phyloP scores from a whole-genome alignment of 2,797 vertebrate species.

The Melanotaenia trifasciata region DNA sequence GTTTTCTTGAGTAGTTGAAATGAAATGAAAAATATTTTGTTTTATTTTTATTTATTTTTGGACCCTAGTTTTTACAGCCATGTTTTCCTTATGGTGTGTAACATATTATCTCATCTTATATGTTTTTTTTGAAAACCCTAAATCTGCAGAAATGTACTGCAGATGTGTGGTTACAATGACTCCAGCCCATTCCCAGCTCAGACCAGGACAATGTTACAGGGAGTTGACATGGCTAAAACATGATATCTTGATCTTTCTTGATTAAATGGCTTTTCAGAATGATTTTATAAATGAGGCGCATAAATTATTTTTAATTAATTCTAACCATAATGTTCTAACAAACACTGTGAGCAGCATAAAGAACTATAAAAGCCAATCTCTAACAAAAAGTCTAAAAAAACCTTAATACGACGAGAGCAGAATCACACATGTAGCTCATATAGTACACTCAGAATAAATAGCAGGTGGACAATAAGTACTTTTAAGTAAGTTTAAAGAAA shows the following conservation, averaged over 20 bases:
- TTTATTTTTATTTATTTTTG: no score
- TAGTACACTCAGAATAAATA: not conserved
- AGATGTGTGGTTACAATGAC: not conserved
- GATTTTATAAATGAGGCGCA: not conserved
- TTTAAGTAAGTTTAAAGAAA: no score
- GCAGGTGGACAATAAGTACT: no score
- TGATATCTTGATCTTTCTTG: not conserved
- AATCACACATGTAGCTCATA: not conserved
- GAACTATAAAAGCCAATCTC: conserved; percentile 24
- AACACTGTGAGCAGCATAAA: not conserved
- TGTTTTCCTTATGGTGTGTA: not conserved
- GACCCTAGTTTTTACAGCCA: not conserved
- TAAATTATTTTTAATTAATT: conserved; percentile 24
- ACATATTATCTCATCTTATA: not conserved
- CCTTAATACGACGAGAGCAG: not conserved
- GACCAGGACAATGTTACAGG: not conserved
- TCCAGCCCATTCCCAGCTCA: not conserved
- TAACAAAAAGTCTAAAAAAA: conserved; percentile 20
- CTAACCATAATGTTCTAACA: conserved; percentile 4
- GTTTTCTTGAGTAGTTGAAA: not conserved
- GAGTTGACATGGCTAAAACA: not conserved
- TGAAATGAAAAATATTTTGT: no score
- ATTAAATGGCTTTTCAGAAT: conserved; percentile 6
- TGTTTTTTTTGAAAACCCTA: not conserved
- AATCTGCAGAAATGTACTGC: not conserved